Evolutionary conservation across 2,113 vertebrate genomes (phyloP), one percentile per base, ranked within the genome.

Genomic region (Hippoglossus stenolepis): DNA sequence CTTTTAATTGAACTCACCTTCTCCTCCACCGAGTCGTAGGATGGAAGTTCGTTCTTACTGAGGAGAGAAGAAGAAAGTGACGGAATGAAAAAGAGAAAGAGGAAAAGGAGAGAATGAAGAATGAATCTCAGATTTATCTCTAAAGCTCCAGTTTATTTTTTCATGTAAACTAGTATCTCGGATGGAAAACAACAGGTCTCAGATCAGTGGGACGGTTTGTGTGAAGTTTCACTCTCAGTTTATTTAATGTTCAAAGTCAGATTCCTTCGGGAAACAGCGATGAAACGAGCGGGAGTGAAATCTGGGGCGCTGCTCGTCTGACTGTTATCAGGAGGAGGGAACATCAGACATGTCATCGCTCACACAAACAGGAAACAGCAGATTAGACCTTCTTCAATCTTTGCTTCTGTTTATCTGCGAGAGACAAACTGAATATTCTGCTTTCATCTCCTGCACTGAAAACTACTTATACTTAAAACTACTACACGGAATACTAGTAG

Each of bases 1-100:
- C 2, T 13, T 43, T 2, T 13, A 43, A 12, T 43, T 43, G n/a
- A 47, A 21, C 89, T 93, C 85, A 95, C 95, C 92, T 93, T 95
- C 82, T 93, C 93, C 87, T 95, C 94, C 83, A 91, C 64, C 0
- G 90, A 84, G 87, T 95, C 93, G 69, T 87, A 92, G 60, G 91
- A 89, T 49, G 94, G 94, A 66, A 95, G 94, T 71, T 94, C 94
- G 49, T 86, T 77, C 76, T 90, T 79, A 82, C 95, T 95, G 85
- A 64, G 35, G 68, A 70, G 35, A 77, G 51, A 58, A 23, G 24
- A 17, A 74, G 13, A 0, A 63, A 18, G 28, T 2, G n/a, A 21
- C 3, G 13, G 24, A 73, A 54, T 8, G n/a, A 73, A 56, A 65
- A 11, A 38, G 5, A 56, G 38, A 65, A 11, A 38, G 5, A 56